A percentile compares a stretch with the other conserved stretches of the same genome.
These are phyloP conservation scores for Cacoxenus indagator DNA, from an alignment of 2,888 invertebrate species.

Conservation along the genomic window DNA sequence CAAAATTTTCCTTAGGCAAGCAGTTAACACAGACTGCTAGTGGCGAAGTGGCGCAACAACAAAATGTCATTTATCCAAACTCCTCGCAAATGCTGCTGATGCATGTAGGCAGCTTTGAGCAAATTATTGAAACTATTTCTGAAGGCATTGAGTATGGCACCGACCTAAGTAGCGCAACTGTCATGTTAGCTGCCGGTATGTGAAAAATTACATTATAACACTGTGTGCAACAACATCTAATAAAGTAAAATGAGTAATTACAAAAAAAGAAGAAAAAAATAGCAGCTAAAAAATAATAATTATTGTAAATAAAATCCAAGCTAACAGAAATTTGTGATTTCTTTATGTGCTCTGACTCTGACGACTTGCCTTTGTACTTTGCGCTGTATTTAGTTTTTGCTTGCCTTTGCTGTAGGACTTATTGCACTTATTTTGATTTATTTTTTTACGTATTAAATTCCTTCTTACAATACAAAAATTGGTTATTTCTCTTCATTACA, in stretches of 20 bases:
- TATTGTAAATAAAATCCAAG: too few species aligned
- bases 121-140: constrained; percentile 58
- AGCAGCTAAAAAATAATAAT: too few species aligned
- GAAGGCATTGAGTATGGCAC: constrained; percentile 77
- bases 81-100: constrained; percentile 3
- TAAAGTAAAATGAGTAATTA: not conserved
- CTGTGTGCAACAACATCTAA: not conserved
- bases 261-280: too few species aligned
- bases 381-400: not conserved
- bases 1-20: constrained; percentile 1
- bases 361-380: not conserved
- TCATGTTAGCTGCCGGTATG: not conserved
- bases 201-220: not conserved
- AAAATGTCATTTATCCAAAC: not conserved
- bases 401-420: not conserved
- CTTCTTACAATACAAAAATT: too few species aligned
- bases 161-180: constrained; percentile 68
- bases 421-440: not conserved
- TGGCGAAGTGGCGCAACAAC: constrained; percentile 1
- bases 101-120: constrained; percentile 13
- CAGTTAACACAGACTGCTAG: not conserved
- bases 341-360: too few species aligned
- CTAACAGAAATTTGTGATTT: too few species aligned
- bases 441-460: not conserved
- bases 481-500: constrained; percentile 42